phyloP scores from a whole-genome alignment of 2,797 vertebrate genomes.

The Poeciliopsis infans region DNA sequence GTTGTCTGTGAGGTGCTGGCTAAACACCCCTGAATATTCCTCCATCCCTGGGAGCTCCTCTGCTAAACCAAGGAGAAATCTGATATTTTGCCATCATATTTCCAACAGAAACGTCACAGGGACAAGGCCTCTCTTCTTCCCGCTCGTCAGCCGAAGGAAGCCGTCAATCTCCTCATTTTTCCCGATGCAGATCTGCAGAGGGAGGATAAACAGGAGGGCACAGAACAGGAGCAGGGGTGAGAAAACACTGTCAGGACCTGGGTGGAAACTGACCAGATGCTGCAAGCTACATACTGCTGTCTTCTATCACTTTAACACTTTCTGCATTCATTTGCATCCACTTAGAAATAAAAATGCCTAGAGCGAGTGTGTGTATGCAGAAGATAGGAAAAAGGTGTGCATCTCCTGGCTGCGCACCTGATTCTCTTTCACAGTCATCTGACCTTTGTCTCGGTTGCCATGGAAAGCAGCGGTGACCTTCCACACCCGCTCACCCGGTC shows the following conservation, averaged over 20 bases:
- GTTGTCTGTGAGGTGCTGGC: conserved; percentile 61
- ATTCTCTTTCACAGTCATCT: conserved; percentile 89
- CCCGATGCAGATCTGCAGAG: conserved; percentile 86
- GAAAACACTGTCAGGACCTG: conserved; percentile 30
- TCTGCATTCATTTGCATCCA: conserved; percentile 70
- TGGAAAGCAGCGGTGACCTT: conserved; percentile 86
- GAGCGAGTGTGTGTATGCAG: conserved; percentile 12
- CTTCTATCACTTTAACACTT: conserved; percentile 59
- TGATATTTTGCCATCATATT: conserved; percentile 77
- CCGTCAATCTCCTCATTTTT: conserved; percentile 84
- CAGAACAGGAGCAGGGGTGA: conserved; percentile 24
- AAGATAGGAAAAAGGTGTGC: background rate
- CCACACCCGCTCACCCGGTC: conserved; percentile 91
- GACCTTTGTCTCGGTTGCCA: conserved; percentile 88
- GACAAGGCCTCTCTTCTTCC: conserved; percentile 89
- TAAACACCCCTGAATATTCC: conserved; percentile 70
- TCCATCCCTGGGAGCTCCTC: conserved; percentile 41
- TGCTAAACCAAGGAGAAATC: conserved; percentile 25
- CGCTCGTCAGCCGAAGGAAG: conserved; percentile 87
- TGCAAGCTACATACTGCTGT: conserved; percentile 38
- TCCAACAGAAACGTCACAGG: conserved; percentile 82
- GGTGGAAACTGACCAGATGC: conserved; percentile 24
- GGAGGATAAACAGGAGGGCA: background rate
- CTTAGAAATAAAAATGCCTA: conserved; percentile 26
- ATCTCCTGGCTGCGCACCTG: conserved; percentile 79